phyloP scores from a whole-genome alignment of 2,113 vertebrate species.

The Hymenochirus boettgeri region DNA sequence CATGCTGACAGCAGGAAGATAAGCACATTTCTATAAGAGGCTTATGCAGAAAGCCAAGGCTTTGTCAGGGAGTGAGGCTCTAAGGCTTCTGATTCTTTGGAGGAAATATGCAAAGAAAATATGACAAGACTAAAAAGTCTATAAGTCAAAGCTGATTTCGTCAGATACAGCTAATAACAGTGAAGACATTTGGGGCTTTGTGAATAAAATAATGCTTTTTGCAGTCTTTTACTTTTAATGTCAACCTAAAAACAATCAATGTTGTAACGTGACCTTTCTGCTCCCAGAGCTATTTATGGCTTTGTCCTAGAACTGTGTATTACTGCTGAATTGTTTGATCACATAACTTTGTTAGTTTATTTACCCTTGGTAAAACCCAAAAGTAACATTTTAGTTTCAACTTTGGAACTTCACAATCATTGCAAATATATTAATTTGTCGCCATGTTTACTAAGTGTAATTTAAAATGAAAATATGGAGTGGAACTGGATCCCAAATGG shows the following conservation, averaged over 20 bases:
- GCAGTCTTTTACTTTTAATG: not conserved
- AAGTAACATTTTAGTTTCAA: not conserved
- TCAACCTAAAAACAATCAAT: conserved; percentile 3
- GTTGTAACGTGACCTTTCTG: not conserved
- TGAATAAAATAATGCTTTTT: not conserved
- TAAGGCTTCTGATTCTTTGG: conserved; percentile 47
- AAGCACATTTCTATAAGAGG: conserved; percentile 49
- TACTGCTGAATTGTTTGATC: not conserved
- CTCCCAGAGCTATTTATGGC: not conserved
- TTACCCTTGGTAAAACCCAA: not conserved
- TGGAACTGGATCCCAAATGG: no score
- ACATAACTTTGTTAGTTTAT: not conserved
- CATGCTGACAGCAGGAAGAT: conserved; percentile 46
- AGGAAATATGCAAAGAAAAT: conserved; percentile 48
- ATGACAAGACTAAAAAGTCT: conserved; percentile 47
- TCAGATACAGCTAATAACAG: not conserved
- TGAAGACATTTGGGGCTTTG: not conserved
- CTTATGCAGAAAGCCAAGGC: conserved; percentile 47
- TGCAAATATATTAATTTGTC: no score
- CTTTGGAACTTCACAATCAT: no score
- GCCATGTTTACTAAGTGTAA: no score
- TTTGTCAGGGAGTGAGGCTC: conserved; percentile 48
- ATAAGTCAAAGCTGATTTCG: conserved; percentile 27
- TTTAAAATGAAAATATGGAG: no score
- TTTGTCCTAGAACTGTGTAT: not conserved